Evolutionary conservation across 2,797 vertebrate species (phyloP).

Genomic region (Pterois miles): DNA sequence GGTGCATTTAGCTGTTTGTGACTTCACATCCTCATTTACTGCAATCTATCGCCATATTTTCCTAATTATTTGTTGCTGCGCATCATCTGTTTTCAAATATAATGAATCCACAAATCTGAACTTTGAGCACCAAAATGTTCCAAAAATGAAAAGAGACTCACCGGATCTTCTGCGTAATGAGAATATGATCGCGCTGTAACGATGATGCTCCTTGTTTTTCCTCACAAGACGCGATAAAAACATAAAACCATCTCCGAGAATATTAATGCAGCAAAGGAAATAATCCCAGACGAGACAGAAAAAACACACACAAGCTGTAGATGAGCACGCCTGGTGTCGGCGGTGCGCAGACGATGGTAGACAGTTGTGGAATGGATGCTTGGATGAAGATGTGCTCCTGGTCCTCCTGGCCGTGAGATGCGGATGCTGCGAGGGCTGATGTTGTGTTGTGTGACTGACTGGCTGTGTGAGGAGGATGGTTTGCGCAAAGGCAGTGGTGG

Average conservation of each 20-base stretch:
- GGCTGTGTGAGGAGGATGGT: slow-evolving; percentile 37
- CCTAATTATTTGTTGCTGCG: not conserved
- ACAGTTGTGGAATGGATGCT: slow-evolving; percentile 80
- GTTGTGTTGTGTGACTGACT: slow-evolving; percentile 64
- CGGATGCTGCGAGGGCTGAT: slow-evolving; percentile 77
- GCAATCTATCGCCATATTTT: not conserved
- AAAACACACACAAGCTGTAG: slow-evolving; percentile 5
- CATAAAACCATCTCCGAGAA: slow-evolving; percentile 60
- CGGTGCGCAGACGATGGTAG: slow-evolving; percentile 63
- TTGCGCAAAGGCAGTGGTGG: slow-evolving; percentile 75
- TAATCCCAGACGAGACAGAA: slow-evolving; percentile 50
- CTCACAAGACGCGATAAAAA: slow-evolving; percentile 51
- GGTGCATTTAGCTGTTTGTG: not conserved
- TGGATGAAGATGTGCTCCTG: slow-evolving; percentile 79
- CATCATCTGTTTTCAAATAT: slow-evolving; percentile 8
- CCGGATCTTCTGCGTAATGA: slow-evolving; percentile 59
- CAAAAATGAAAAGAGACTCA: slow-evolving; percentile 57
- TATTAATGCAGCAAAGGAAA: slow-evolving; percentile 38
- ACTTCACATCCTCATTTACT: not conserved
- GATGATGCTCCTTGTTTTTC: slow-evolving; percentile 60
- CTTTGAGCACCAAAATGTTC: not conserved
- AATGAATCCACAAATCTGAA: not conserved
- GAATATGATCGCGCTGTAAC: slow-evolving; percentile 41
- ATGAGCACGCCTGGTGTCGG: slow-evolving; percentile 60
- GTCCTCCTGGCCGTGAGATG: slow-evolving; percentile 75